Base-by-base conservation (phyloP, 2,113 vertebrate species). In the Poeciliopsis prolifica region DNA sequence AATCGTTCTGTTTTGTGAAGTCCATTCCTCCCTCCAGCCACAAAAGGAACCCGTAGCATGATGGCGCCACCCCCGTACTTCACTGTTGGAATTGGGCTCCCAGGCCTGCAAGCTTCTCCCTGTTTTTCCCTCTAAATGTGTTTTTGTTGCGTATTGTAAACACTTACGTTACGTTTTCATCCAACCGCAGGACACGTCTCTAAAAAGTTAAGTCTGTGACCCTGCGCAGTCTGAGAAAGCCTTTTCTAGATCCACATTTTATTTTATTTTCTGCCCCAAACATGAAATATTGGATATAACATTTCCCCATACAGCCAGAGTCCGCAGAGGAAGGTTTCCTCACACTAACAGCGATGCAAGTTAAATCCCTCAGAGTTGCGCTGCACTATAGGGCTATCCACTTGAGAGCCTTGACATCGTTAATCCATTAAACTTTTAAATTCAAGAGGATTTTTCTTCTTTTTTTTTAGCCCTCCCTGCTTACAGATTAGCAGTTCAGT, bases 371-470 rank as follows among this genome's bases (percentile, higher is more conserved):
- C 22, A 64, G 73, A 89, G 88, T 87, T 87, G 82, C 86, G 88
- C 79, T 75, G 74, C 51, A 77, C 83, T 78, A 65, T 69, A n/a
- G 78, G 61, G 35, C 75, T 80, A 85, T 86, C 75, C 91, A 90
- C 91, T 87, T 31, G 82, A 86, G 92, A 89, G 92, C 80, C 81
- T 64, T 85, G 83, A 90, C 90, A 91, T 91, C 87, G 90, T 92
- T 92, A 92, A 92, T 91, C 90, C 92, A 90, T 92, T 93, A 87
- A 88, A 92, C 81, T 91, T 29, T 91, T 89, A 89, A 91, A 90
- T 92, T 93, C 87, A 89, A 81, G 71, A 72, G 81, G 84, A 91
- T 87, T 86, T 35, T 35, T 35, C 3, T 31, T 31, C 8, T 35
- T 35, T 35, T 35, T 88, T 81, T 89, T 87, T 77, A 80, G 84